Conservation (phyloP, 2,797 vertebrate species). For the Sebastiscus tertius region DNA sequence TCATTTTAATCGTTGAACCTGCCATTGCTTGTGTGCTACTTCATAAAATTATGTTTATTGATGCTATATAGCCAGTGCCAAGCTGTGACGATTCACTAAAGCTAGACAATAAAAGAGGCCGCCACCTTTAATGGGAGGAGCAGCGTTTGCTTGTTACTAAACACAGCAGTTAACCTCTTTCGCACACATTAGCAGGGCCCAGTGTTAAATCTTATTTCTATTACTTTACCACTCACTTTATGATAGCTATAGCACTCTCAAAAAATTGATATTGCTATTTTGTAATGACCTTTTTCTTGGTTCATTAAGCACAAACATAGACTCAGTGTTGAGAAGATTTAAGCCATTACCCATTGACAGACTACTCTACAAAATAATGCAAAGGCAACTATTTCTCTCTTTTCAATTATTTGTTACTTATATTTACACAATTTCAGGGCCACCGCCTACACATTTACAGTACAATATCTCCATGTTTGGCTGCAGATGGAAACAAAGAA, state of each 20-base stretch:
- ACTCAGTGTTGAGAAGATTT: slow-evolving; percentile 60
- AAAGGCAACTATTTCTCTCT: slow-evolving; percentile 55
- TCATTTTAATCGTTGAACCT: slow-evolving; percentile 56
- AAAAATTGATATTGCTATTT: slow-evolving; percentile 76
- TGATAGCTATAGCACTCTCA: slow-evolving; percentile 72
- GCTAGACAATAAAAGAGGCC: slow-evolving; percentile 75
- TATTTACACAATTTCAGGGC: slow-evolving; percentile 47
- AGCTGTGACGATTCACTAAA: slow-evolving; percentile 75
- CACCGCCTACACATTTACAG: not conserved
- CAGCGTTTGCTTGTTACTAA: slow-evolving; percentile 79
- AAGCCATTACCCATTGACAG: slow-evolving; percentile 63
- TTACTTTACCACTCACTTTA: slow-evolving; percentile 77
- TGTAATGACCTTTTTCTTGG: slow-evolving; percentile 75
- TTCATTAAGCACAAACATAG: slow-evolving; percentile 79
- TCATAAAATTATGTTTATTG: slow-evolving; percentile 79
- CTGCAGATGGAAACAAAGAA: not conserved
- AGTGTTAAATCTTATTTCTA: slow-evolving; percentile 82
- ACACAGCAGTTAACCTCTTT: slow-evolving; percentile 83
- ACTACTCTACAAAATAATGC: slow-evolving; percentile 63
- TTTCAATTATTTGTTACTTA: slow-evolving; percentile 61
- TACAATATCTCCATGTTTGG: not conserved
- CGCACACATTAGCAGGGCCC: slow-evolving; percentile 71
- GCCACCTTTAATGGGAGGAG: slow-evolving; percentile 74
- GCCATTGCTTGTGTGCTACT: slow-evolving; percentile 56
- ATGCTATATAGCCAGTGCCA: slow-evolving; percentile 65